Base-by-base conservation (phyloP, 2,888 invertebrate genomes). In the Diarsia mendica region DNA sequence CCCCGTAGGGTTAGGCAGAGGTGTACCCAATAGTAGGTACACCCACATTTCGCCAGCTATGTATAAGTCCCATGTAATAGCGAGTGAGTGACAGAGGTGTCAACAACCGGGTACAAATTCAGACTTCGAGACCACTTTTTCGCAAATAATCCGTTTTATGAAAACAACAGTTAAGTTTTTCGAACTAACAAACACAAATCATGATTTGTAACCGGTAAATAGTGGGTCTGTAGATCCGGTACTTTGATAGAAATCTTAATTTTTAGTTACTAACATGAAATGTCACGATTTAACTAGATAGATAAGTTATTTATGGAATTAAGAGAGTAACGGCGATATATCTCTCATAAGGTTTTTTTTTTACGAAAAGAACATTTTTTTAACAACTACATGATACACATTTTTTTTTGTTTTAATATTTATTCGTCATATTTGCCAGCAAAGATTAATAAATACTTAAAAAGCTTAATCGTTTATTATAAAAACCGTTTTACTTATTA, bases 191-290 rank as follows among this genome's bases (percentile, higher is more conserved):
- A 13, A 51, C 15, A 11, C 10, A 6, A 8, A 44, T 46, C 73
- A 18, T 46, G 13, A 28, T 55, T 58, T 20, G 15, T 0, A 39
- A 18, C 20, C 11, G 58, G 46, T n/a, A 8, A 48, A 15, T 15
- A 72, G 33, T 23, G 39, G 46, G 33, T 55, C 48, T 39, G 39
- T 8, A 39, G 39, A 72, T 39, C 20, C 39, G 39, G 39, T 39
- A 48, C 20, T 13, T 23, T 48, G 46, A 72, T 55, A 48, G 0
- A 4, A 58, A 73, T 72, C 73, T 72, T 48, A 72, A 48, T 39
- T 48, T 23, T 33, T 23, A 39, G 23, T 20, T 58, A 8, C 13
- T 23, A 10, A 15, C 2, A 44, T 2, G 23, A 23, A 33, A 18
- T 13, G n/a, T 9, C 44, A 48, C 33, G 20, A 4, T 28, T 46